Evolutionary conservation across 2,797 vertebrate genomes (phyloP), one percentile per base, ranked within the genome.

Genomic region (Phalloptychus januarius): DNA sequence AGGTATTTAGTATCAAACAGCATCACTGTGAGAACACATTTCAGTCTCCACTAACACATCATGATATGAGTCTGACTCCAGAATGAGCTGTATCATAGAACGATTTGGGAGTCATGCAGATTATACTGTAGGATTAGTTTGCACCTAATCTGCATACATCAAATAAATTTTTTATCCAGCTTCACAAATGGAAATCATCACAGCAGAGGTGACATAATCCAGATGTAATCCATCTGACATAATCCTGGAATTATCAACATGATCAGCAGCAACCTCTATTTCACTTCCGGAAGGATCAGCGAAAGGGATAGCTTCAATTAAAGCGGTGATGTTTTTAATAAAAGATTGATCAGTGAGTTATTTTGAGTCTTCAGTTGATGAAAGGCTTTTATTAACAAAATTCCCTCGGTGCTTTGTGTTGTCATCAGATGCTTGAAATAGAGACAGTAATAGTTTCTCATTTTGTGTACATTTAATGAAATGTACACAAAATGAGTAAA

Each of bases 111-210:
- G 40, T 48, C 56, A 15, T 16, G 63, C 61, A 83, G 89, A 90
- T 92, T 87, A 91, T 54, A 72, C 54, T 23, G 48, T 74, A 10
- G 86, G 86, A 90, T 91, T 86, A 91, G 74, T 80, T 87, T 46
- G 52, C 74, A 81, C 80, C 83, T 87, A 87, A 91, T 89, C 87
- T 85, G 81, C 71, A 46, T n/a, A 28, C 78, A 85, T 87, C 80
- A 87, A 56, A 86, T 44, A 40, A 67, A 50, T 0, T 77, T 85
- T 58, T 90, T 87, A 91, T 91, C 90, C 87, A 2, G 67, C 54
- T 61, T 78, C 58, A 78, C 12, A 0, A 0, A 38, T 31, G 48
- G 40, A 74, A 81, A 87, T 86, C 71, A 87, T 76, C 76, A 67
- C 78, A 61, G 5, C 0, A 40, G 77, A 85, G 83, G 87, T 86